phyloP scores from a whole-genome alignment of 2,888 invertebrate species.

The Syrista parreyssii region DNA sequence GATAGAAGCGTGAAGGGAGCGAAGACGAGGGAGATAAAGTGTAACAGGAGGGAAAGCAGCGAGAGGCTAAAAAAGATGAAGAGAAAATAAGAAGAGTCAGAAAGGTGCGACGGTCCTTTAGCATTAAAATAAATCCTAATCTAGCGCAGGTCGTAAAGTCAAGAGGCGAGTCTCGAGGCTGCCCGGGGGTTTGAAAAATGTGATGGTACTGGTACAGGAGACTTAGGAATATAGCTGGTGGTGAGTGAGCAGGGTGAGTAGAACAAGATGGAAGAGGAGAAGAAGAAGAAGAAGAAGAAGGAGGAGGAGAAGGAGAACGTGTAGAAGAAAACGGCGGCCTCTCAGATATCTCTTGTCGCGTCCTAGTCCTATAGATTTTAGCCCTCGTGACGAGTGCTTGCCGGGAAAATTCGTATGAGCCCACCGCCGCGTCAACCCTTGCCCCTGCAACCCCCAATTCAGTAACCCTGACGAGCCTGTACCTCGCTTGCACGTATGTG shows the following conservation, averaged over 20 bases:
- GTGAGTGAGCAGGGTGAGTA: not conserved
- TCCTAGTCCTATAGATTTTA: too few relatives aligned
- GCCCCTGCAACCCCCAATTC: too few relatives aligned
- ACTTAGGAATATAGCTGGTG: too few relatives aligned
- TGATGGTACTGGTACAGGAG: too few relatives aligned
- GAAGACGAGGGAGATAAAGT: not conserved
- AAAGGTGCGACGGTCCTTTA: constrained; percentile 33
- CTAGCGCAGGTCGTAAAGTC: constrained; percentile 49
- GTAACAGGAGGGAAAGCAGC: constrained; percentile 3
- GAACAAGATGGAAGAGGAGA: constrained; percentile 13
- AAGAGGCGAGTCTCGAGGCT: constrained; percentile 32
- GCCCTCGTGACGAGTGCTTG: too few relatives aligned
- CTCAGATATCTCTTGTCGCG: too few relatives aligned
- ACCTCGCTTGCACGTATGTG: too few relatives aligned
- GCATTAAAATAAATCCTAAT: constrained; percentile 60
- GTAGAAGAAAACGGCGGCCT: too few relatives aligned
- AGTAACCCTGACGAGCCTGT: too few relatives aligned
- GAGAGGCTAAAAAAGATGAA: constrained; percentile 11
- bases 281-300: constrained; percentile 13
- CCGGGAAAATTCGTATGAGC: too few relatives aligned
- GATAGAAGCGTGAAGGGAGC: not conserved
- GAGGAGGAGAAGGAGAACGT: not conserved
- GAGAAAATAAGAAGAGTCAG: constrained; percentile 8
- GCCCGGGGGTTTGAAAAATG: not conserved
- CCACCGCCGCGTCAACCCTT: too few relatives aligned